These are phyloP conservation scores for Cryptomyrus ogoouensis DNA, from an alignment of 2,113 vertebrate genomes.

Conservation along the genomic window DNA sequence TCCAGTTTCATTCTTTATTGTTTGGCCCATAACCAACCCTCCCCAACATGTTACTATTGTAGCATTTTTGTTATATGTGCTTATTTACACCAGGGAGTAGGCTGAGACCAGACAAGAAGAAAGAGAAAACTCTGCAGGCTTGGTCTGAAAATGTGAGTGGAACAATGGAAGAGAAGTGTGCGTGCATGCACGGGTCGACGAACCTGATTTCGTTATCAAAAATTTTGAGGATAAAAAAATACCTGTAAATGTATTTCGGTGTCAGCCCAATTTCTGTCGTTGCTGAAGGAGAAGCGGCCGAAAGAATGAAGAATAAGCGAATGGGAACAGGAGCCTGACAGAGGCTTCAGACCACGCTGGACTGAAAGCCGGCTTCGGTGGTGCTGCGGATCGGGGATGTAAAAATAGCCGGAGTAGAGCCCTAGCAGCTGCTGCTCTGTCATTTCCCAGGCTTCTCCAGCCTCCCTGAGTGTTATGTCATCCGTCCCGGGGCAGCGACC, in stretches of 20 bases:
- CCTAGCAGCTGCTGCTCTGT: background rate
- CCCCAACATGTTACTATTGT: constrained; percentile 23
- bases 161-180: no score
- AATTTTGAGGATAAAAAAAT: background rate
- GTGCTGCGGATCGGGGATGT: background rate
- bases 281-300: no score
- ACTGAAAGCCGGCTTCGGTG: background rate
- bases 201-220: background rate
- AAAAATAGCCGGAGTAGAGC: constrained; percentile 19
- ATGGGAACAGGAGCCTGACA: background rate
- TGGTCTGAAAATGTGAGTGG: background rate
- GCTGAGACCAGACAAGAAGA: constrained; percentile 39
- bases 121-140: background rate
- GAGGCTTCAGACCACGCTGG: background rate
- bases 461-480: constrained; percentile 36
- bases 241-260: constrained; percentile 2
- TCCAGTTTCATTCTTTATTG: constrained; percentile 17
- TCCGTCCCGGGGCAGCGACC: constrained; percentile 21
- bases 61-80: constrained; percentile 24
- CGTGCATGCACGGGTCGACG: no score
- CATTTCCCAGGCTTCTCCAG: constrained; percentile 27
- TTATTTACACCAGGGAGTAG: constrained; percentile 35
- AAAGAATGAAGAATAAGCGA: no score
- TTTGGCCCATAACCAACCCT: background rate
- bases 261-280: background rate